Evolutionary conservation across 2,888 invertebrate species (phyloP).

Genomic region (Phorcus lineatus): DNA sequence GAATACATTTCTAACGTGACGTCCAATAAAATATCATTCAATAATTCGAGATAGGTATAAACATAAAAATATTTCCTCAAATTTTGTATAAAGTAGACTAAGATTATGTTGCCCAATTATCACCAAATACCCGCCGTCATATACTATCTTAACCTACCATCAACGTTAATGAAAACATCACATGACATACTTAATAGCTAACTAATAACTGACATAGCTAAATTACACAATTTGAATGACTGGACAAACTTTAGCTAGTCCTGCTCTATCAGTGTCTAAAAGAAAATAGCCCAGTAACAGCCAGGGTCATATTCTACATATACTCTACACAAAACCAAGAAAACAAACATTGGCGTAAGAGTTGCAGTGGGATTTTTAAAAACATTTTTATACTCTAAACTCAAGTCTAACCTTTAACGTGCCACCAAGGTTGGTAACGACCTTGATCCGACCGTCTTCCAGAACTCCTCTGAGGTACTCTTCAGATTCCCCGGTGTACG

Average conservation of each 20-base stretch:
- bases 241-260: slow-evolving; percentile 38
- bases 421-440: slow-evolving; percentile 64
- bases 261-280: too few relatives aligned
- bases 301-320: not conserved
- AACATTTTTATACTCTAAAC: not conserved
- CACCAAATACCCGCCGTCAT: too few relatives aligned
- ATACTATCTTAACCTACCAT: not conserved
- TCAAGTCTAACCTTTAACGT: slow-evolving; percentile 44
- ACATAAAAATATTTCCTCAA: too few relatives aligned
- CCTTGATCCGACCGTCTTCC: slow-evolving; percentile 62
- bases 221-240: too few relatives aligned
- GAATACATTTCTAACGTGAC: not conserved
- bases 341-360: not conserved
- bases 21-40: not conserved
- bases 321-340: not conserved
- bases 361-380: not conserved
- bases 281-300: too few relatives aligned
- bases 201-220: too few relatives aligned
- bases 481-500: slow-evolving; percentile 51
- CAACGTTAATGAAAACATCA: too few relatives aligned
- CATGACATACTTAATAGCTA: too few relatives aligned
- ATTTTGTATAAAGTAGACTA: too few relatives aligned
- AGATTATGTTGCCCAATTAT: too few relatives aligned
- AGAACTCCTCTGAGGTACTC: slow-evolving; percentile 65
- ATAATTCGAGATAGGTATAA: too few relatives aligned